A percentile compares a stretch with the other conserved stretches of the same genome.
phyloP scores from a whole-genome alignment of 1,140 invertebrate species.

The Orchestia grillus region DNA sequence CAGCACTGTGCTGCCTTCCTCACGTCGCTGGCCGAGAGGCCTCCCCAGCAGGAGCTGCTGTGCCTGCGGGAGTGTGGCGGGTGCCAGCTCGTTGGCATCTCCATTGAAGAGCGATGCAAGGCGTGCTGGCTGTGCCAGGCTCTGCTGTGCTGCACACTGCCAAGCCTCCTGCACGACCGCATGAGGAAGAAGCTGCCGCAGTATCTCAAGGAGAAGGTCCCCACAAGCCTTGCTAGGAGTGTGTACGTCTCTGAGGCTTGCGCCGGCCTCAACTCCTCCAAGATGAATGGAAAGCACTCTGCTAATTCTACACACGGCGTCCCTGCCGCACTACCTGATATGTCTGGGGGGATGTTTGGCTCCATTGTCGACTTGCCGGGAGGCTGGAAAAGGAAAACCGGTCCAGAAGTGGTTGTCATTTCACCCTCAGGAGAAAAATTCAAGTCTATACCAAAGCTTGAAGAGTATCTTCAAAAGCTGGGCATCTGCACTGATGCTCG shows the following conservation, averaged over 20 bases:
- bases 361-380: constrained; percentile 65
- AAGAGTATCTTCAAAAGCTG: constrained; percentile 64
- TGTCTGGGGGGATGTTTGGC: constrained; percentile 62
- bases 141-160: constrained; percentile 61
- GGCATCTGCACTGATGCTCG: constrained; percentile 65
- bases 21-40: neutral
- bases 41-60: constrained; percentile 25
- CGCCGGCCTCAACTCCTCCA: neutral
- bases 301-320: neutral
- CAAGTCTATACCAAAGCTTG: constrained; percentile 65
- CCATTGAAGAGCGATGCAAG: constrained; percentile 63
- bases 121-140: constrained; percentile 65
- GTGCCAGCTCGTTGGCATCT: constrained; percentile 61
- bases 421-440: constrained; percentile 66
- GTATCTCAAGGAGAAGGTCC: constrained; percentile 61
- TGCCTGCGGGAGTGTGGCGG: constrained; percentile 59
- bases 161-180: constrained; percentile 64
- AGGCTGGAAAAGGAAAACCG: constrained; percentile 65
- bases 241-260: constrained; percentile 56
- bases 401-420: constrained; percentile 64
- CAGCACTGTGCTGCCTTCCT: constrained; percentile 24
- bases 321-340: neutral
- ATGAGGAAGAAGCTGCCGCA: constrained; percentile 63
- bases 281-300: neutral
- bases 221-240: constrained; percentile 66